Evolutionary conservation across 2,797 vertebrate genomes (phyloP).

Genomic region (Aeoliscus strigatus): DNA sequence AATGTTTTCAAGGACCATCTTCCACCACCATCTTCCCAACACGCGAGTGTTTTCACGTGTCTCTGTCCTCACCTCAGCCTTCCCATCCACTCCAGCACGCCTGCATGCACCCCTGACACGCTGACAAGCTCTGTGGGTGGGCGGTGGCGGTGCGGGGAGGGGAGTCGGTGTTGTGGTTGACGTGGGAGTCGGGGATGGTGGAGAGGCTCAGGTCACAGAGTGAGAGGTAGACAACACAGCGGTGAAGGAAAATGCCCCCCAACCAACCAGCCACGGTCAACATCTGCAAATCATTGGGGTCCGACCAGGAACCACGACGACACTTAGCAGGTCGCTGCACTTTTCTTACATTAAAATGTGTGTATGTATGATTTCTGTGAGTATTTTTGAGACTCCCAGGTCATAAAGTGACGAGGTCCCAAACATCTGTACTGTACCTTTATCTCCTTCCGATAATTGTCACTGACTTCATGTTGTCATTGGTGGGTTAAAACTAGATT

Average conservation of each 20-base stretch:
- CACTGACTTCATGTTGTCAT: too few relatives aligned
- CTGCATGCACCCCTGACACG: conserved; percentile 64
- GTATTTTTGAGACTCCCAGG: too few relatives aligned
- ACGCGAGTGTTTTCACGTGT: conserved; percentile 59
- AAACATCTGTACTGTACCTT: too few relatives aligned
- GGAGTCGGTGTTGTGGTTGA: conserved; percentile 63
- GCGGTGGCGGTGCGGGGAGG: too few relatives aligned
- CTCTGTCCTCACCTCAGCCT: conserved; percentile 22
- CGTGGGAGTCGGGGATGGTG: conserved; percentile 51
- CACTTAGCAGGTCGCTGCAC: conserved; percentile 1
- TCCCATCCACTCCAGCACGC: conserved; percentile 50
- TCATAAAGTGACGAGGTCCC: too few relatives aligned
- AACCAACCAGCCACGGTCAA: conserved; percentile 41
- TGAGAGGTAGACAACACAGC: conserved; percentile 56
- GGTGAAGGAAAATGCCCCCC: conserved; percentile 48
- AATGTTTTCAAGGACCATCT: conserved; percentile 48
- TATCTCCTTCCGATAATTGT: too few relatives aligned
- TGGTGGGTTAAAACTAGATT: too few relatives aligned
- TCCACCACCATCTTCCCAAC: conserved; percentile 51
- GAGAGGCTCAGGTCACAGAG: conserved; percentile 53
- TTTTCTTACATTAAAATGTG: background rate
- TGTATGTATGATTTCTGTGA: background rate
- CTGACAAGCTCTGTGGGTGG: too few relatives aligned
- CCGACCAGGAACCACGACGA: conserved; percentile 22
- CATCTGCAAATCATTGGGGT: conserved; percentile 49